A percentile compares a stretch with the other conserved stretches of the same genome.
Conservation (phyloP, 2,888 invertebrate species). For the Capitulum mitella region DNA sequence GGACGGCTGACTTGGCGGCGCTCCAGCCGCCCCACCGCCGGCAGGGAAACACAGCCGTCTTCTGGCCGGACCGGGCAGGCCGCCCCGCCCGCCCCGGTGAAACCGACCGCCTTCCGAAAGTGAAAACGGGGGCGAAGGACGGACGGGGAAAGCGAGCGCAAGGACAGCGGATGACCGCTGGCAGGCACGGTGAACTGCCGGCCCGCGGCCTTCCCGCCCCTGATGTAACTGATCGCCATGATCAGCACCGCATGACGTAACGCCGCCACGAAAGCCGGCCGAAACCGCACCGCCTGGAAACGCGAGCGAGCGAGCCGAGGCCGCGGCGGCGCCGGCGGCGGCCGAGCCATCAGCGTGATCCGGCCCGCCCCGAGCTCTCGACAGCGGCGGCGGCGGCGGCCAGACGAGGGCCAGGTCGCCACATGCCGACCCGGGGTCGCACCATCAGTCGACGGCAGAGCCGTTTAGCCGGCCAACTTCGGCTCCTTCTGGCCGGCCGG, state of each 20-base stretch:
- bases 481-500: background rate
- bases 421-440: background rate
- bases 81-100: background rate
- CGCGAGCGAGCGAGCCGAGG: background rate
- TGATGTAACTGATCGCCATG: background rate
- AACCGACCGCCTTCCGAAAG: background rate
- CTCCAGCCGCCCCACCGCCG: background rate
- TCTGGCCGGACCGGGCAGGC: no score
- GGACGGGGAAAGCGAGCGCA: background rate
- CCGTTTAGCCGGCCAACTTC: background rate
- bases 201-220: background rate
- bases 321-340: background rate
- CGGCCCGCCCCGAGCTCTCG: no score
- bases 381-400: background rate
- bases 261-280: background rate
- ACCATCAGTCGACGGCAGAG: background rate
- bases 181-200: background rate
- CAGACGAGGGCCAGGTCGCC: background rate
- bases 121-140: conserved; percentile 2
- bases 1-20: no score
- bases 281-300: no score
- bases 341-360: background rate
- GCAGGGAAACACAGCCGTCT: background rate
- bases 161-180: background rate
- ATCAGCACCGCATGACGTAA: background rate